These are phyloP conservation scores for Fopius arisanus DNA, from an alignment of 1,140 invertebrate species.

Conservation along the genomic window DNA sequence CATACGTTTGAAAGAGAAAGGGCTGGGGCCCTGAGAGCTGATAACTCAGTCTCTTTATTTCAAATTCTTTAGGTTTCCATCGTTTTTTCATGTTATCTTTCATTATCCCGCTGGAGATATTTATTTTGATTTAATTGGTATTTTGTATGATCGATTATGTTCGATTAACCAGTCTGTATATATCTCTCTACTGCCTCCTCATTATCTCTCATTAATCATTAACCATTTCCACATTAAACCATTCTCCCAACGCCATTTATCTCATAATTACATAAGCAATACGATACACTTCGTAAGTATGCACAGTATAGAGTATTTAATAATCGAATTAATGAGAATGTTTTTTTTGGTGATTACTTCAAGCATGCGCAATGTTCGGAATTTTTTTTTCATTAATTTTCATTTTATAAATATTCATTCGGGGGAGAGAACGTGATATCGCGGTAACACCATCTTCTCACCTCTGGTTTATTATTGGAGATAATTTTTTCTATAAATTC, in stretches of 20 bases:
- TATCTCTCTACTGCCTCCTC: neutral
- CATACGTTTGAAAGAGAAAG: conserved; percentile 48
- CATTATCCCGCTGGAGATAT: neutral
- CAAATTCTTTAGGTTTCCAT: conserved; percentile 25
- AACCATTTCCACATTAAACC: conserved; percentile 27
- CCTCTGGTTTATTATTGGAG: no score
- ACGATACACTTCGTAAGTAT: neutral
- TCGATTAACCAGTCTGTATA: conserved; percentile 18
- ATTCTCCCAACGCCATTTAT: conserved; percentile 13
- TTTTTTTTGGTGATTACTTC: neutral
- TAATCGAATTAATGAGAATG: neutral
- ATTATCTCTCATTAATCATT: conserved; percentile 25
- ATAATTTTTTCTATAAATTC: no score
- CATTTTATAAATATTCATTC: neutral
- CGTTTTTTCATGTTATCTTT: neutral
- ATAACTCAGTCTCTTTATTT: conserved; percentile 26
- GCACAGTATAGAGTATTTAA: neutral
- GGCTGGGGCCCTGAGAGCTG: conserved; percentile 41
- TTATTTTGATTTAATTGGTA: neutral
- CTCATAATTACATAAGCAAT: neutral
- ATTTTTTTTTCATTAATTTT: neutral
- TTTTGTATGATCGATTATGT: neutral
- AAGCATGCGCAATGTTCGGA: neutral
- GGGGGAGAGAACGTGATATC: no score
- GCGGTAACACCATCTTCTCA: no score